Base-by-base conservation (phyloP, 2,797 vertebrate genomes). In the Urocyon cinereoargenteus region DNA sequence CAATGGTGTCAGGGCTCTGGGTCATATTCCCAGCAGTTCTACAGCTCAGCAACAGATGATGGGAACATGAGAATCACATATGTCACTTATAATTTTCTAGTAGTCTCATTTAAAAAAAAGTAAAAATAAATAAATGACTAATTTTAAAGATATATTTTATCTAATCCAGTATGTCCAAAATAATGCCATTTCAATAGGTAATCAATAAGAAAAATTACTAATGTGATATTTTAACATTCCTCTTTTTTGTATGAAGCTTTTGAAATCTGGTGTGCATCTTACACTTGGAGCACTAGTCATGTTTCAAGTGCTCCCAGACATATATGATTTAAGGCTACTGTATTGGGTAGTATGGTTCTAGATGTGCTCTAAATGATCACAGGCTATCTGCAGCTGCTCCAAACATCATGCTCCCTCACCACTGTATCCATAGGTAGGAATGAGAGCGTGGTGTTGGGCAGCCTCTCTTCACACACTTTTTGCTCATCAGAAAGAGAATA, bases 201-300 rank as follows among this genome's bases (percentile, higher is more conserved):
- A 51, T 68, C 72, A 28, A 12, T 82, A 45, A 77, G 68, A 86
- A 86, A 55, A 95, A n/a, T 79, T 84, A 81, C n/a, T 40, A 5
- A 7, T 85, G 26, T 53, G 88, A 24, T 88, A 34, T 34, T 91
- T 79, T 26, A 21, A 21, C 59, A 24, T 57, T 51, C 4, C 24
- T 85, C 64, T 70, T 53, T 53, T 57, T 55, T 79, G 26, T 12
- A 22, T 36, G 55, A 77, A 45, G 40, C 28, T 86, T 86, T 68
- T 81, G 77, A 77, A 82, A 73, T 31, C 64, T 57, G 53, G 26
- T 64, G n/a, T 77, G 72, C 6, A 3, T 55, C 70, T 64, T 45
- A 5, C 15, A 3, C 51, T 59, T 0, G 49, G 0, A 55, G 36
- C 24, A 26, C 19, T 12, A 7, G 9, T 49, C 59, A 8, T 36